Evolutionary conservation across 2,888 invertebrate genomes (phyloP).

Genomic region (Drosophila borealis): DNA sequence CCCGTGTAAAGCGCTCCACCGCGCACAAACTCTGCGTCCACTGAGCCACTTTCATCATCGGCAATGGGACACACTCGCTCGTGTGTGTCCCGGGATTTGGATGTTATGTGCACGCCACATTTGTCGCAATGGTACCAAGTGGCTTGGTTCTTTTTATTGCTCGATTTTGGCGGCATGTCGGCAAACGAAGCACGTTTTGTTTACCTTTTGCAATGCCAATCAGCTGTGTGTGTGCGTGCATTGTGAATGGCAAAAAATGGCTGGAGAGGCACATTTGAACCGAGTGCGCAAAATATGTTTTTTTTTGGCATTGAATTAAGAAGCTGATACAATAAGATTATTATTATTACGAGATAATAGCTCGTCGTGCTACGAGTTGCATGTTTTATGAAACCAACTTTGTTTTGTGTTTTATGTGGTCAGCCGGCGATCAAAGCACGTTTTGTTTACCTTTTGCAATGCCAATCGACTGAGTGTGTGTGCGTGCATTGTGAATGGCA

Average conservation of each 20-base stretch:
- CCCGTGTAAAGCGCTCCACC: constrained; percentile 71
- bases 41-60: constrained; percentile 8
- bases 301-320: too few relatives aligned
- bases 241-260: constrained; percentile 36
- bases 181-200: constrained; percentile 47
- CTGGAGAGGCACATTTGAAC: neutral
- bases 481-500: neutral
- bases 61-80: constrained; percentile 70
- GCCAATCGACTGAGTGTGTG: neutral
- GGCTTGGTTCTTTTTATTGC: constrained; percentile 78
- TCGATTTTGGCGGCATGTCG: constrained; percentile 84
- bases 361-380: too few relatives aligned
- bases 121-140: constrained; percentile 83
- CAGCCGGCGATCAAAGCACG: constrained; percentile 11
- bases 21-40: constrained; percentile 71
- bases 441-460: too few relatives aligned
- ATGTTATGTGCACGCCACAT: constrained; percentile 78
- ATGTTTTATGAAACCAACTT: too few relatives aligned
- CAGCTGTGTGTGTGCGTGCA: constrained; percentile 38
- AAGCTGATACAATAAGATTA: too few relatives aligned
- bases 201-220: constrained; percentile 22
- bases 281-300: too few relatives aligned
- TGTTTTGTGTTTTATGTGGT: too few relatives aligned
- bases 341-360: too few relatives aligned
- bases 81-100: constrained; percentile 81